These are phyloP conservation scores for Benthochromis sp. DNA, from an alignment of 2,113 vertebrate species.

Conservation along the genomic window DNA sequence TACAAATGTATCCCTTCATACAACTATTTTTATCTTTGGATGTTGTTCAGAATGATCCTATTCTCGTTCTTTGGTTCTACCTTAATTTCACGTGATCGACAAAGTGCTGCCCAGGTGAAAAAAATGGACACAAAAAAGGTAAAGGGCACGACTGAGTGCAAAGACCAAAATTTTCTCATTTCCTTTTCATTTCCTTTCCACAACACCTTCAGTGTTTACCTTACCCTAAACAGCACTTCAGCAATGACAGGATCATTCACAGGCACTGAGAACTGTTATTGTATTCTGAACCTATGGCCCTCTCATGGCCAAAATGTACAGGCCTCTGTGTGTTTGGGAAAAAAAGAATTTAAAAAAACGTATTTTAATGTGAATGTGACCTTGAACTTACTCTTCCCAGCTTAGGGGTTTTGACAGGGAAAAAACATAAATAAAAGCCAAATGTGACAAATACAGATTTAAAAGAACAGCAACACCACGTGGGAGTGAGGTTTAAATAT, in stretches of 20 bases:
- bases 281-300: background rate
- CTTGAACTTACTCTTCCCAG: background rate
- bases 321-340: background rate
- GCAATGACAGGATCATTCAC: background rate
- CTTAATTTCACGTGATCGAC: background rate
- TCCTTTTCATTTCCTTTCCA: conserved; percentile 53
- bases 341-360: background rate
- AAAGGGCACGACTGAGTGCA: background rate
- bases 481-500: background rate
- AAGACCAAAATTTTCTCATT: conserved; percentile 19
- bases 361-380: background rate
- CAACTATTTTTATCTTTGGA: background rate
- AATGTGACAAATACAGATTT: background rate
- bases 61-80: background rate
- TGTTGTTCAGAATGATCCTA: background rate
- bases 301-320: background rate
- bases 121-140: background rate
- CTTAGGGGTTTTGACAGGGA: background rate
- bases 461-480: background rate
- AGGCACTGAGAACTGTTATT: background rate
- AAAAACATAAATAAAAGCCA: background rate
- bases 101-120: background rate
- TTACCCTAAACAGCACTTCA: background rate
- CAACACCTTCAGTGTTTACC: conserved; percentile 10
- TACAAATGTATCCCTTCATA: background rate